phyloP scores from a whole-genome alignment of 1,140 invertebrate genomes.

The Scaptomyza pallida region DNA sequence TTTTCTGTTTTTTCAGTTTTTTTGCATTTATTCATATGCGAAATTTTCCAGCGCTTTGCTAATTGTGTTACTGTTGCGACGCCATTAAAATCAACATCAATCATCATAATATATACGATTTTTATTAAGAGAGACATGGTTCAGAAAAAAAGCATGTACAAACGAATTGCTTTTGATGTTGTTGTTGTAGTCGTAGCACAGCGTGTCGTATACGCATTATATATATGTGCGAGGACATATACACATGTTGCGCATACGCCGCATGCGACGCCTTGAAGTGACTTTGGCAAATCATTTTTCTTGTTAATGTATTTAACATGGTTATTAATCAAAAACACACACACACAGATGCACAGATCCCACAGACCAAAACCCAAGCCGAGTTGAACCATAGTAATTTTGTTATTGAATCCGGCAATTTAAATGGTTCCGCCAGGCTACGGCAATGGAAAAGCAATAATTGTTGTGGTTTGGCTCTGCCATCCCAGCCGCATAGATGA shows the following conservation, averaged over 20 bases:
- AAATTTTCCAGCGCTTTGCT: slow-evolving; percentile 22
- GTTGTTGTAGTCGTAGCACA: slow-evolving; percentile 33
- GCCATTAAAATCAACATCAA: slow-evolving; percentile 63
- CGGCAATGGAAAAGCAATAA: slow-evolving; percentile 68
- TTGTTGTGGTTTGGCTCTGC: slow-evolving; percentile 60
- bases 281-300: slow-evolving; percentile 68
- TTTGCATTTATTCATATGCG: slow-evolving; percentile 4
- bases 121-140: slow-evolving; percentile 32
- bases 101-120: slow-evolving; percentile 63
- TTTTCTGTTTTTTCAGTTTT: no score
- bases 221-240: neutral
- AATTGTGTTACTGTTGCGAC: slow-evolving; percentile 48
- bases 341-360: slow-evolving; percentile 1
- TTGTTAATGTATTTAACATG: slow-evolving; percentile 67
- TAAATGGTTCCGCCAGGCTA: slow-evolving; percentile 59
- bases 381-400: slow-evolving; percentile 40
- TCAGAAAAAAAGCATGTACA: slow-evolving; percentile 23
- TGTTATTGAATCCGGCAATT: slow-evolving; percentile 74
- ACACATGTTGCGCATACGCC: slow-evolving; percentile 64
- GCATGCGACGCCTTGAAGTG: slow-evolving; percentile 30
- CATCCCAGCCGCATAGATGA: slow-evolving; percentile 31
- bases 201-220: slow-evolving; percentile 25
- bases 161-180: slow-evolving; percentile 63
- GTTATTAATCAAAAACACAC: slow-evolving; percentile 66
- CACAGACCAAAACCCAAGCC: neutral